phyloP scores from a whole-genome alignment of 1,140 invertebrate genomes.

The Brachionus sp. region DNA sequence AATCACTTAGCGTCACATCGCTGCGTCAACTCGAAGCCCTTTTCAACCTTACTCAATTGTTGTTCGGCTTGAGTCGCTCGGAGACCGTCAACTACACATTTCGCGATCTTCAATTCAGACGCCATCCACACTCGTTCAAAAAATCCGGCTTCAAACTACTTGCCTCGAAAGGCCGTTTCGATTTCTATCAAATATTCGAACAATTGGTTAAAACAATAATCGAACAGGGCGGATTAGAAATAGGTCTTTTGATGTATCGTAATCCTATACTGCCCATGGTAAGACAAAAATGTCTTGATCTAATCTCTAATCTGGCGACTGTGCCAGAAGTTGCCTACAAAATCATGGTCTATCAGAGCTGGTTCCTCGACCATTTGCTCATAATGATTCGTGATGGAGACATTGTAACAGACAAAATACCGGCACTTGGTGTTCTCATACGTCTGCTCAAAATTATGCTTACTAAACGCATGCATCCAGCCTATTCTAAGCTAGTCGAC shows the following conservation, averaged over 20 bases:
- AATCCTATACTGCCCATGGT: neutral
- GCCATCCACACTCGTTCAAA: neutral
- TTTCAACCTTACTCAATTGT: slow-evolving; percentile 35
- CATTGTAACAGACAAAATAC: slow-evolving; percentile 32
- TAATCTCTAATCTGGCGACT: neutral
- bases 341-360: neutral
- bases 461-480: neutral
- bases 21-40: slow-evolving; percentile 33
- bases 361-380: slow-evolving; percentile 5
- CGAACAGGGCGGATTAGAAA: neutral
- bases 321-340: neutral
- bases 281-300: slow-evolving; percentile 38
- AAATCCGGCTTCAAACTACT: slow-evolving; percentile 15
- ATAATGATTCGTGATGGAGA: slow-evolving; percentile 36
- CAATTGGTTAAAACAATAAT: neutral
- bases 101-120: slow-evolving; percentile 21
- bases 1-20: neutral
- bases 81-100: slow-evolving; percentile 41
- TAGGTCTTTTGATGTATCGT: slow-evolving; percentile 16
- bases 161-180: neutral
- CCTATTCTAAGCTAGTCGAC: slow-evolving; percentile 1
- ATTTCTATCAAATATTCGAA: slow-evolving; percentile 33
- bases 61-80: slow-evolving; percentile 5
- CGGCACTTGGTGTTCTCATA: slow-evolving; percentile 5
- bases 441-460: slow-evolving; percentile 30